A percentile compares a stretch with the other conserved stretches of the same genome.
Conservation (phyloP, 23 tunicate genomes). For the Halocynthia aurantium region DNA sequence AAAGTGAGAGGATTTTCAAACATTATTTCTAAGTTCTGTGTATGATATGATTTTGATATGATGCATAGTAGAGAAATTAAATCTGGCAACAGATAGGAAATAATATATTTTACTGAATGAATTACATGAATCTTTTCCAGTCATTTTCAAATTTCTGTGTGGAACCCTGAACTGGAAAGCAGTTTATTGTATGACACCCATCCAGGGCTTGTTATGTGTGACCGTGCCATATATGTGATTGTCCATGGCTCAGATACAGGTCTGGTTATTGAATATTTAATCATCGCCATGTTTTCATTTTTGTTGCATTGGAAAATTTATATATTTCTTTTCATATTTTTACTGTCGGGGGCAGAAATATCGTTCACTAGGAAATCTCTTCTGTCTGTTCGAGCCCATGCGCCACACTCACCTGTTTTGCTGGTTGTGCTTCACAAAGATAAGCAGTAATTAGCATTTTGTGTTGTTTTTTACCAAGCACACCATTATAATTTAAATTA, state of each 20-base stretch:
- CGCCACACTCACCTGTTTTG: not conserved
- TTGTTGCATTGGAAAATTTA: not conserved
- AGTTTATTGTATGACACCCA: not conserved
- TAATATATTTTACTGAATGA: not conserved
- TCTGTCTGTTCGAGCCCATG: not conserved
- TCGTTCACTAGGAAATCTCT: not conserved
- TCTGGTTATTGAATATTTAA: not conserved
- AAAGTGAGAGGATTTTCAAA: not conserved
- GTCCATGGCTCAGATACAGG: not conserved
- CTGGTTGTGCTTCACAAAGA: not conserved
- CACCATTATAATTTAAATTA: too few relatives aligned
- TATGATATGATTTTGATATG: too few relatives aligned
- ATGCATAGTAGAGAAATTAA: too few relatives aligned
- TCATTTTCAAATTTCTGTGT: not conserved
- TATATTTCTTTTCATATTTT: not conserved
- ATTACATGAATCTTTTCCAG: conserved; percentile 1
- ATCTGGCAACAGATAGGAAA: not conserved
- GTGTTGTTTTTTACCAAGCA: too few relatives aligned
- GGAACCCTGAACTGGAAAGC: not conserved
- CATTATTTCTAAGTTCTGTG: too few relatives aligned
- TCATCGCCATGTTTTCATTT: not conserved
- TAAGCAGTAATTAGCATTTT: not conserved
- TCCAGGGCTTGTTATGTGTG: not conserved
- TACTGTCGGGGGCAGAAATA: too few relatives aligned
- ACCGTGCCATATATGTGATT: not conserved